These are phyloP conservation scores for Ageneiosus marmoratus DNA, from an alignment of 2,113 vertebrate species.

Conservation along the genomic window DNA sequence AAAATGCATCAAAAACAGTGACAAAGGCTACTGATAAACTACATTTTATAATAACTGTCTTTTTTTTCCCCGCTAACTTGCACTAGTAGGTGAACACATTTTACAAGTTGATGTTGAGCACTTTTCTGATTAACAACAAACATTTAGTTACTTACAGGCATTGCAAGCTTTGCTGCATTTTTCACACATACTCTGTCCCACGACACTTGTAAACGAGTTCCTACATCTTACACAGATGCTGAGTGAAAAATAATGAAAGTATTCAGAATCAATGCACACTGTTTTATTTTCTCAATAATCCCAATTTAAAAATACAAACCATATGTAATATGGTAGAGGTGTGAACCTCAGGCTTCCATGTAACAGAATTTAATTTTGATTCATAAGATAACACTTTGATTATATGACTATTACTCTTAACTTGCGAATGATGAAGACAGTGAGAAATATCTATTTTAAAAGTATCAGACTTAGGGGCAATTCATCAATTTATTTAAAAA, in stretches of 20 bases:
- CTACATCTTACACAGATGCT: slow-evolving; percentile 71
- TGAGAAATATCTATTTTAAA: neutral
- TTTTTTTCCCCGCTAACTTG: neutral
- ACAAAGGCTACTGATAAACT: neutral
- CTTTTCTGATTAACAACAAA: neutral
- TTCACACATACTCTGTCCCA: slow-evolving; percentile 69
- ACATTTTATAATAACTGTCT: neutral
- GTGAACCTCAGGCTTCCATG: neutral
- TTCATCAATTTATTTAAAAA: neutral
- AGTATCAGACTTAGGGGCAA: neutral
- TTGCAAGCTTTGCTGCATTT: slow-evolving; percentile 67
- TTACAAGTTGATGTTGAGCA: neutral
- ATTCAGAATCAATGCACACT: neutral
- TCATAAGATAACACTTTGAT: neutral
- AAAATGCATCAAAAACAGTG: neutral
- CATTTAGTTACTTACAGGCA: slow-evolving; percentile 25
- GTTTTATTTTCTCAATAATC: neutral
- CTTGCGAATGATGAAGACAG: neutral
- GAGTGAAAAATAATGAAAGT: slow-evolving; percentile 11
- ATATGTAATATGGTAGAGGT: neutral
- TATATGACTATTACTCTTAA: neutral
- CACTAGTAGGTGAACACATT: neutral
- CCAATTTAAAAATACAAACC: neutral
- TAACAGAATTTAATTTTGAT: neutral
- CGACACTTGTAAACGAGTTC: slow-evolving; percentile 62